Evolutionary conservation across 2,113 vertebrate genomes (phyloP).

Genomic region (Onychorhynchus coronatus): DNA sequence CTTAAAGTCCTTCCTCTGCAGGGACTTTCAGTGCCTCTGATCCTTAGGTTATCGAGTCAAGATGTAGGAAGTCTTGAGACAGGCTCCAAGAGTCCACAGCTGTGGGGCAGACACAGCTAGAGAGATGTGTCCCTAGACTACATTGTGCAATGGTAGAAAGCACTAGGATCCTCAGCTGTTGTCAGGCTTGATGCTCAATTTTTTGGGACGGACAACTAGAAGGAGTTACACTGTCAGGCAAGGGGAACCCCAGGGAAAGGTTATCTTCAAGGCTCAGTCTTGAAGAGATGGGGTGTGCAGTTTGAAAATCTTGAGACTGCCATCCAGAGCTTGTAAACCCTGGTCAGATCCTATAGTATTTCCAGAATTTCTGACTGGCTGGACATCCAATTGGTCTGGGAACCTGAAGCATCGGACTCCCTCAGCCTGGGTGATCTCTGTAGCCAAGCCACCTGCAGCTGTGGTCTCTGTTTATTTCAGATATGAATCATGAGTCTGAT

Average conservation of each 20-base stretch:
- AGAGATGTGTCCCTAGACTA: neutral
- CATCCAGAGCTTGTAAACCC: neutral
- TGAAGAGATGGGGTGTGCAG: neutral
- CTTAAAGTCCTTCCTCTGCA: neutral
- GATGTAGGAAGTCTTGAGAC: neutral
- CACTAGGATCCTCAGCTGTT: accelerated
- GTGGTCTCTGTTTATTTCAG: neutral
- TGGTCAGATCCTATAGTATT: neutral
- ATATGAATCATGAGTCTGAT: neutral
- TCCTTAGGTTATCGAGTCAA: neutral
- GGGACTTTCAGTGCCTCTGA: neutral
- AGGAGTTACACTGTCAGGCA: neutral
- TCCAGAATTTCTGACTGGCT: neutral
- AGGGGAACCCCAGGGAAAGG: neutral
- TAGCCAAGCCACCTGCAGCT: neutral
- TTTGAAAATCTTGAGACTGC: neutral
- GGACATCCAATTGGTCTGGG: neutral
- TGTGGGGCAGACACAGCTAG: neutral
- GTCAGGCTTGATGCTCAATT: neutral
- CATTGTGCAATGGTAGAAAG: neutral
- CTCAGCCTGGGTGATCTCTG: neutral
- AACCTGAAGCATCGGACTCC: neutral
- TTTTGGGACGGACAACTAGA: neutral
- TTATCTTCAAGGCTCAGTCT: neutral
- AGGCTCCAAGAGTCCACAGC: neutral